A percentile compares a stretch with the other conserved stretches of the same genome.
phyloP scores from a whole-genome alignment of 1,140 invertebrate genomes.

The Cryptotermes secundus region DNA sequence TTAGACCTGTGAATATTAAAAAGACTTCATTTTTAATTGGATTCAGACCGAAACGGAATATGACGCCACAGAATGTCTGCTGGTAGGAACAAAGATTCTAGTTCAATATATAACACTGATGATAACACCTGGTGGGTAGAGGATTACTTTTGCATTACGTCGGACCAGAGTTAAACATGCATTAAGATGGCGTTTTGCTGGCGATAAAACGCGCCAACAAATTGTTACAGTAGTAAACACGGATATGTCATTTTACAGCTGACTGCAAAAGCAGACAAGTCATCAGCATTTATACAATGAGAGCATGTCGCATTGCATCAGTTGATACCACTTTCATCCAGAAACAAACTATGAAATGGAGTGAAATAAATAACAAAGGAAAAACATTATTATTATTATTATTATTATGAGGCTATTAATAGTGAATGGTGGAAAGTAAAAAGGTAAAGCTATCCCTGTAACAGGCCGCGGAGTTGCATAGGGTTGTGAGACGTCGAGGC shows the following conservation, averaged over 20 bases:
- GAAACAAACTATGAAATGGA: neutral
- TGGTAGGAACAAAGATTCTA: neutral
- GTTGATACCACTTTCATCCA: neutral
- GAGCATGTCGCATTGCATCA: neutral
- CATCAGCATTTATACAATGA: neutral
- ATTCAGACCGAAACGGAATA: too few relatives aligned
- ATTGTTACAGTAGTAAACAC: neutral
- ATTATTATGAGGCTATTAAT: too few relatives aligned
- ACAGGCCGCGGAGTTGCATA: too few relatives aligned
- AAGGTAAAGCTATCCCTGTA: too few relatives aligned
- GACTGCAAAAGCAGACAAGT: neutral
- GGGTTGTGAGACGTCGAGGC: too few relatives aligned
- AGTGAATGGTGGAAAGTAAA: too few relatives aligned
- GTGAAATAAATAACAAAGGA: too few relatives aligned
- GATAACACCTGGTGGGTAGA: neutral
- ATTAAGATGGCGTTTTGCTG: neutral
- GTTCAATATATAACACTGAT: neutral
- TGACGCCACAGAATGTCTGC: too few relatives aligned
- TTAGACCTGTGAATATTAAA: too few relatives aligned
- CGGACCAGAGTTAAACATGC: neutral
- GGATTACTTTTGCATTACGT: slow-evolving; percentile 16
- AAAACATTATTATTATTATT: neutral
- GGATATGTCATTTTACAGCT: neutral
- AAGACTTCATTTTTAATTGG: too few relatives aligned
- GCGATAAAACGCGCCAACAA: neutral